Base-by-base conservation (phyloP, 64 coral and sea anemone genomes). In the Trachythela sp. region DNA sequence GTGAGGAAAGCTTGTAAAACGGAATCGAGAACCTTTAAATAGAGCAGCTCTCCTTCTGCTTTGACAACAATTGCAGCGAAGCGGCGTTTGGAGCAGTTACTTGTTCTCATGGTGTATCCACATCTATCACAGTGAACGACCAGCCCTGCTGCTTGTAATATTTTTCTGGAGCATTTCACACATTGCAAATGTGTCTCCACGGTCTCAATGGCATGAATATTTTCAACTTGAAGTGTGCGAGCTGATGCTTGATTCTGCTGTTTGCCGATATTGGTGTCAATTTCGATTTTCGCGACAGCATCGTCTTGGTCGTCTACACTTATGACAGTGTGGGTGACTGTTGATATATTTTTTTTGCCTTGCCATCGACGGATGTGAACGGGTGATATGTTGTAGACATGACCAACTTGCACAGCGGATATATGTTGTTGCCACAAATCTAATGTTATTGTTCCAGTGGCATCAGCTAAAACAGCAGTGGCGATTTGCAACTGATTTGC, bases 351-450 rank as follows among this genome's bases (percentile, higher is more conserved):
- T 87, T 94, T 94, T 24, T 39, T 77, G 48, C 86, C 48, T 43
- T 94, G 90, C 88, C 88, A 94, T 56, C 84, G 87, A 64, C 36
- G 89, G 48, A 88, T 84, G 31, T 64, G 89, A 48, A 90, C 77
- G 77, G 43, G 54, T 35, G 92, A 89, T 85, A 93, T 89, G 54
- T 33, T 77, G 76, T 90, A 90, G 88, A 85, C 70, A 86, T 84
- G 45, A 48, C 86, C 70, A 49, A 80, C 41, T 86, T 94, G 43
- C 22, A 94, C 76, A 26, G 90, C 88, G 77, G 60, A 7, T 35
- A 94, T 90, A 68, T 94, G 84, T 52, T 90, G 64, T 84, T 94
- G 83, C 92, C 92, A 94, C 22, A 94, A 33, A 84, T 94, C 92
- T 38, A 94, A 42, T 36, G 48, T 64, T 36, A 90, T 94, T 30